Percentiles rank a stretch among this genome's conserved stretches.
Conservation (phyloP, 2,888 invertebrate species). For the Andrena praecox region DNA sequence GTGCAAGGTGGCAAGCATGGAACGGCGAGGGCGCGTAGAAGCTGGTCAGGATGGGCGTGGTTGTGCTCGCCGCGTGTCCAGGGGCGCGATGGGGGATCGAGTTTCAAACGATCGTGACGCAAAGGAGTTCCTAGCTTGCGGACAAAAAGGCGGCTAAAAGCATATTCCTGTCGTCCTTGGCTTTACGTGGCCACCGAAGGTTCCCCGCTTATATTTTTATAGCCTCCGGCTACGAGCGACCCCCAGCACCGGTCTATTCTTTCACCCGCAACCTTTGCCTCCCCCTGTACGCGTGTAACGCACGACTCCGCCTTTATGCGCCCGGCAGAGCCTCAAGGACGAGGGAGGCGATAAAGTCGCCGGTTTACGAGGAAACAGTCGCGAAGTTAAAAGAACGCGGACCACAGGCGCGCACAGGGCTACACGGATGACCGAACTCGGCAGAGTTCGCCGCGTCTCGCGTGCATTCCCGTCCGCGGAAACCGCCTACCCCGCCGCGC, state of each 20-base stretch:
- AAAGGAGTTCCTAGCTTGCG: slow-evolving; percentile 59
- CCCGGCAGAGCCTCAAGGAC: slow-evolving; percentile 46
- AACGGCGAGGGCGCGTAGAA: not conserved
- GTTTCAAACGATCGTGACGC: slow-evolving; percentile 58
- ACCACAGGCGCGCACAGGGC: not conserved
- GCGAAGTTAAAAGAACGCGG: slow-evolving; percentile 53
- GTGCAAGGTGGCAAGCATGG: not conserved
- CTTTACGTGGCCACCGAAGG: slow-evolving; percentile 70
- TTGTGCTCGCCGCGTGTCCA: slow-evolving; percentile 2
- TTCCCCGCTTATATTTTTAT: slow-evolving; percentile 76
- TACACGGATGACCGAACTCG: slow-evolving; percentile 46
- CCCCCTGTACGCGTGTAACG: slow-evolving; percentile 42
- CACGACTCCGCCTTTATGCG: slow-evolving; percentile 38
- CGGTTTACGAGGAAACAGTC: slow-evolving; percentile 72
- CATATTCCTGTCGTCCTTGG: slow-evolving; percentile 80
- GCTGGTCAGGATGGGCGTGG: slow-evolving; percentile 21
- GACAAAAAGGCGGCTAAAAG: slow-evolving; percentile 76
- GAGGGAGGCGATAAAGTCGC: slow-evolving; percentile 65
- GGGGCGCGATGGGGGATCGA: slow-evolving; percentile 44
- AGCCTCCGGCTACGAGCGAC: slow-evolving; percentile 65
- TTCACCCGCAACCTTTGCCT: slow-evolving; percentile 38
- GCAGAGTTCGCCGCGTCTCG: slow-evolving; percentile 6
- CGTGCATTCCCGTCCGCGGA: slow-evolving; percentile 24
- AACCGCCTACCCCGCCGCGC: not conserved
- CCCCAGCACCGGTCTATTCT: slow-evolving; percentile 50